Percentiles rank a stretch among this genome's conserved stretches.
Evolutionary conservation across 2,888 invertebrate genomes (phyloP).

Genomic region (Agrypnus murinus): DNA sequence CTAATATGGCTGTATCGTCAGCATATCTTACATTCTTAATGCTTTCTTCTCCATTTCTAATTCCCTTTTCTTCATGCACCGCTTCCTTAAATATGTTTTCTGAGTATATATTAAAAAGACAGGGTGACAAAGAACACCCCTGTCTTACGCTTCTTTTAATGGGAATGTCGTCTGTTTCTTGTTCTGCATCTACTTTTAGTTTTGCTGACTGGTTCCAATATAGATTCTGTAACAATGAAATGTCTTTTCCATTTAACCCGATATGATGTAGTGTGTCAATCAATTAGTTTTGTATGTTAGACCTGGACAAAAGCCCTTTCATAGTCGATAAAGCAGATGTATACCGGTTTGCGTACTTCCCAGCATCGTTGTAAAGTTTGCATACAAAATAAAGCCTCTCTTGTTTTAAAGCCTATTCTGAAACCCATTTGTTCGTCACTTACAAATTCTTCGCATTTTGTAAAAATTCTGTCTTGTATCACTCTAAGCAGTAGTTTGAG

Average conservation of each 20-base stretch:
- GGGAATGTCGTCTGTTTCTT: constrained; percentile 14
- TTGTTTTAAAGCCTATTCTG: constrained; percentile 12
- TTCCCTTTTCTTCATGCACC: constrained; percentile 1
- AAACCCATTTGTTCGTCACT: constrained; percentile 15
- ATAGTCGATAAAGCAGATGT: neutral
- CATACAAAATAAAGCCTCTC: too few relatives aligned
- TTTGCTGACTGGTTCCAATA: constrained; percentile 10
- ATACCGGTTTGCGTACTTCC: too few relatives aligned
- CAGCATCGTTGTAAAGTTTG: neutral
- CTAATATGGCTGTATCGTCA: too few relatives aligned
- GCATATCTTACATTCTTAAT: too few relatives aligned
- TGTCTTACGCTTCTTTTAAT: too few relatives aligned
- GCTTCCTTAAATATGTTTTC: constrained; percentile 16
- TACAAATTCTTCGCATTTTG: constrained; percentile 7
- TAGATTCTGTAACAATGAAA: too few relatives aligned
- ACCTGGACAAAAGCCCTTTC: neutral
- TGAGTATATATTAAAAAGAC: too few relatives aligned
- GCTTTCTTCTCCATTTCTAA: neutral
- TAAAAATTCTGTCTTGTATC: constrained; percentile 20
- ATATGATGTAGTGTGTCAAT: constrained; percentile 5
- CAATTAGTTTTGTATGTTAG: neutral
- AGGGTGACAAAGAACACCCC: too few relatives aligned
- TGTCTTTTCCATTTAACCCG: constrained; percentile 1
- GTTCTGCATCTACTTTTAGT: too few relatives aligned
- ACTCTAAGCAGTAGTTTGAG: constrained; percentile 18